Conservation (phyloP, 2,888 invertebrate genomes). For the Pyrgus malvae region DNA sequence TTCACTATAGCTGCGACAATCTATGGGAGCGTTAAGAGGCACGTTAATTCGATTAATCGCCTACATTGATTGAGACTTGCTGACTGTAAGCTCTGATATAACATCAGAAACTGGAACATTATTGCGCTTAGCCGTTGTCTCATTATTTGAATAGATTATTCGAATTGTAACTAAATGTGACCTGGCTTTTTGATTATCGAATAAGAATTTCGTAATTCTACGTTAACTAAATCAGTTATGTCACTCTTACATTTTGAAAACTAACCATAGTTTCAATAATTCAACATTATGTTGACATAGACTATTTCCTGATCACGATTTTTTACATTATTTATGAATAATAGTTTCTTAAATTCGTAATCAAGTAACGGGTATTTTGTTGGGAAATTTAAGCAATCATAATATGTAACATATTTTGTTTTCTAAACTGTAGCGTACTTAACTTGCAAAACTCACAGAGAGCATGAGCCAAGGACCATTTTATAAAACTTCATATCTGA, state of each 20-base stretch:
- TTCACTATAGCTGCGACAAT: constrained; percentile 30
- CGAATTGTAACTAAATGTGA: constrained; percentile 6
- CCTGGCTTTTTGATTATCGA: background rate
- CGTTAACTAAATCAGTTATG: no score
- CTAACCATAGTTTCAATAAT: no score
- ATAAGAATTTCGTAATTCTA: background rate
- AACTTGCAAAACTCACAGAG: no score
- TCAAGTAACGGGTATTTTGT: no score
- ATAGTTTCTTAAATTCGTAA: no score
- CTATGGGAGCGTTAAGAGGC: constrained; percentile 31
- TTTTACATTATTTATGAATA: no score
- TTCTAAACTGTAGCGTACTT: no score
- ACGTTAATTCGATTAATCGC: constrained; percentile 35
- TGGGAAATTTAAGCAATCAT: no score
- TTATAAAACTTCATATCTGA: background rate
- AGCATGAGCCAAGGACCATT: background rate
- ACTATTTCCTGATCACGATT: no score
- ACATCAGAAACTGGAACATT: constrained; percentile 3
- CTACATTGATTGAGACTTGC: constrained; percentile 23
- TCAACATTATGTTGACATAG: no score
- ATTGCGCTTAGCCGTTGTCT: constrained; percentile 3
- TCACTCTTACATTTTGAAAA: no score
- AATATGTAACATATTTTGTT: no score
- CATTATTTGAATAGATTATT: constrained; percentile 7
- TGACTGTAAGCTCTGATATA: constrained; percentile 18